Percentiles rank a stretch among this genome's conserved stretches.
Evolutionary conservation across 2,113 vertebrate species (phyloP).

Genomic region (Pterocles burchelli): DNA sequence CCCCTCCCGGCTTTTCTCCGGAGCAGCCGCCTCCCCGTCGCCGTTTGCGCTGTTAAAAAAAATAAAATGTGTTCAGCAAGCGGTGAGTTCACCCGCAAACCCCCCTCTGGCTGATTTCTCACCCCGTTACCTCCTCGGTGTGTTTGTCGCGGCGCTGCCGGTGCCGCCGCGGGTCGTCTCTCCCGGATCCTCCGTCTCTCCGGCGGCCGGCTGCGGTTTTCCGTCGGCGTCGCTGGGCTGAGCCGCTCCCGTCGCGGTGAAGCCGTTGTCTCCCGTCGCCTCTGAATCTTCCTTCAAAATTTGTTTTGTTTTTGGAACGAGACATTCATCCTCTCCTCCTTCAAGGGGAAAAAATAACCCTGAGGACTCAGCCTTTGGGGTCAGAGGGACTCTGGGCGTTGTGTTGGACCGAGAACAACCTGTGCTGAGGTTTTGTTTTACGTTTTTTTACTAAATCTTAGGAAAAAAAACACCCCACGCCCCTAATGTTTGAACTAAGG

Average conservation of each 20-base stretch:
- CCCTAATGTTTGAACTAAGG: no score
- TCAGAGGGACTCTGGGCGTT: neutral
- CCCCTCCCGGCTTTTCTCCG: neutral
- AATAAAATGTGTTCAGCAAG: neutral
- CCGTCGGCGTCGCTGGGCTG: neutral
- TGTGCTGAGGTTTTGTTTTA: no score
- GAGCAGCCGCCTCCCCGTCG: neutral
- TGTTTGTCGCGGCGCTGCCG: neutral
- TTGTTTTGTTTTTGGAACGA: neutral
- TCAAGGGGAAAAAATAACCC: neutral
- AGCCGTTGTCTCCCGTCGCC: accelerated
- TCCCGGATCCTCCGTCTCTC: neutral
- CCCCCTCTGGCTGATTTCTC: accelerated
- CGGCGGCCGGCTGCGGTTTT: neutral
- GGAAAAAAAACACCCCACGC: accelerated
- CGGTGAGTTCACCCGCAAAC: no score
- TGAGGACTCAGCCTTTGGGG: neutral
- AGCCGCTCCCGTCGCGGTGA: neutral
- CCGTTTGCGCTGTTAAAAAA: neutral
- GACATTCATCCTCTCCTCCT: neutral
- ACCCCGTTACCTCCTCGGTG: neutral
- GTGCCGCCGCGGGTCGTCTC: neutral
- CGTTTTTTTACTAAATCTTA: neutral
- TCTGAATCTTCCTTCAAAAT: neutral
- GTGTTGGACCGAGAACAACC: accelerated